A percentile compares a stretch with the other conserved stretches of the same genome.
Conservation (phyloP, 2,113 vertebrate genomes). For the Mesembrinibis cayennensis region DNA sequence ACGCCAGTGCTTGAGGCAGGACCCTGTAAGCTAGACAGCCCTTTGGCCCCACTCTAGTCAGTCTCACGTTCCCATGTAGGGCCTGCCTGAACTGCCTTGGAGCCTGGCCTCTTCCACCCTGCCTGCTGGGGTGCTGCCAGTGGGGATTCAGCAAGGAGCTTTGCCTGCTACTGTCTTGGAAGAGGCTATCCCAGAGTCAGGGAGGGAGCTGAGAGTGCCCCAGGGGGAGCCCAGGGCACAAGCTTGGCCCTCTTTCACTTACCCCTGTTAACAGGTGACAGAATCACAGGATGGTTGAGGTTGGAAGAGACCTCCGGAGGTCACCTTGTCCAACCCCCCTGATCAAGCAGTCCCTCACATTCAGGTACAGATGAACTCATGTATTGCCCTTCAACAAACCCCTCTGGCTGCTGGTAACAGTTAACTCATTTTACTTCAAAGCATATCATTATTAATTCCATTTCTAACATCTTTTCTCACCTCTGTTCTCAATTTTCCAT, state of each 20-base stretch:
- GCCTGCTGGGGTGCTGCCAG: neutral
- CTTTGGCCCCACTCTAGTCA: neutral
- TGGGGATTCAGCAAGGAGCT: neutral
- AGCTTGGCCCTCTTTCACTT: neutral
- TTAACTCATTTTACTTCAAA: neutral
- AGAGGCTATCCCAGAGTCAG: neutral
- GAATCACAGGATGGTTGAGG: neutral
- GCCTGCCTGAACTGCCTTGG: neutral
- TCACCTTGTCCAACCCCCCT: neutral
- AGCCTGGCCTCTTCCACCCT: neutral
- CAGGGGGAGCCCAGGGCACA: neutral
- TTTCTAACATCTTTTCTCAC: neutral
- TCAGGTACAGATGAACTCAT: neutral
- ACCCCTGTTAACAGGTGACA: neutral
- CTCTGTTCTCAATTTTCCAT: neutral
- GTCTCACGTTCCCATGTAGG: neutral
- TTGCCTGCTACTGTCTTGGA: neutral
- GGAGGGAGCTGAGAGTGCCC: neutral
- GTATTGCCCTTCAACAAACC: neutral
- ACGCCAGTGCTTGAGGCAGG: neutral
- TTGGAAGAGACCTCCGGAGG: neutral
- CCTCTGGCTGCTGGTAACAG: neutral
- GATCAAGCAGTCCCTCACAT: rapidly evolving
- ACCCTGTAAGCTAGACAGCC: neutral
- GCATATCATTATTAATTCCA: neutral